Conservation (phyloP, 2,113 vertebrate genomes). For the Phyllopteryx taeniolatus region DNA sequence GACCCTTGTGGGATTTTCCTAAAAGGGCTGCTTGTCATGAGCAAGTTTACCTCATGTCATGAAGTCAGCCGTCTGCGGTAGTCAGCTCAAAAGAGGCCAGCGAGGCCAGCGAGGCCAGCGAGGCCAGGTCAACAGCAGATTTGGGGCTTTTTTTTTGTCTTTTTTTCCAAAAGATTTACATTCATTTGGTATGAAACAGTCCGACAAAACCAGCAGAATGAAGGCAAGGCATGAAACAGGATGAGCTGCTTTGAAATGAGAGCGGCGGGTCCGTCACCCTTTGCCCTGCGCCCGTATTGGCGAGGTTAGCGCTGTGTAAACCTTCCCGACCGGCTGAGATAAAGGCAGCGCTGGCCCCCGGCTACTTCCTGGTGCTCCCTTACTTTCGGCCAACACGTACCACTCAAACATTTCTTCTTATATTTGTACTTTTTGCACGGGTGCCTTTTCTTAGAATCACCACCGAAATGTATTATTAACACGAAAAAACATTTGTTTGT, state of each 20-base stretch:
- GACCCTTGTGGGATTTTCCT: not conserved
- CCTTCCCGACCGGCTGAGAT: conserved; percentile 13
- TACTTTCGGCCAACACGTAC: conserved; percentile 5
- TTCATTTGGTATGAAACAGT: not conserved
- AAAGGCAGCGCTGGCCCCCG: conserved; percentile 5
- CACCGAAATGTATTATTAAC: not conserved
- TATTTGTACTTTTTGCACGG: not conserved
- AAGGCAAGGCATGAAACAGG: not conserved
- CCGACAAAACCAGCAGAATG: not conserved
- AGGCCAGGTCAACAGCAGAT: not conserved
- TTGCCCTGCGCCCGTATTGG: conserved; percentile 26
- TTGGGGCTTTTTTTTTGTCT: not conserved
- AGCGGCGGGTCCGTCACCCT: not conserved
- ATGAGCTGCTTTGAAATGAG: not conserved
- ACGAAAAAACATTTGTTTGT: not conserved
- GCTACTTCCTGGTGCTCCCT: conserved; percentile 16
- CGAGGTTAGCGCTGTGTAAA: conserved; percentile 21
- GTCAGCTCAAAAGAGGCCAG: conserved; percentile 7
- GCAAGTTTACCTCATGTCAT: conserved; percentile 6
- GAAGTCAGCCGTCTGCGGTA: conserved; percentile 4
- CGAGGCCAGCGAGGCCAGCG: not conserved
- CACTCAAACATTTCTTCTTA: conserved; percentile 15
- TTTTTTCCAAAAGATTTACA: not conserved
- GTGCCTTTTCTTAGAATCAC: not conserved
- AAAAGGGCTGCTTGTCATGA: conserved; percentile 8